Percentiles rank a stretch among this genome's conserved stretches.
phyloP scores from a whole-genome alignment of 2,797 vertebrate genomes.

The Galagoides demidoff region DNA sequence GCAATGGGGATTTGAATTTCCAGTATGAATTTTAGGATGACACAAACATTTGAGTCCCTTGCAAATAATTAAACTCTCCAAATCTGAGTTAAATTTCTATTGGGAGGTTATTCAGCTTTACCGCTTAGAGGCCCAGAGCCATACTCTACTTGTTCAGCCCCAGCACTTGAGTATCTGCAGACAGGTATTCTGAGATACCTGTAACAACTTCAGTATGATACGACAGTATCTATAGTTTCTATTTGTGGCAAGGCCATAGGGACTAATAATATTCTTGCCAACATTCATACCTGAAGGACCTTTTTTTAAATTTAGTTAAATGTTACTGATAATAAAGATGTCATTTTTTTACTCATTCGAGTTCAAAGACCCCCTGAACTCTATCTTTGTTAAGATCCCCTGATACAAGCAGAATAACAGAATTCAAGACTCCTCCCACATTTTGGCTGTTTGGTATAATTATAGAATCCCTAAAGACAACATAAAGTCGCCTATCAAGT shows the following conservation, averaged over 20 bases:
- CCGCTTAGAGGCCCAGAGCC: background rate
- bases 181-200: background rate
- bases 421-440: background rate
- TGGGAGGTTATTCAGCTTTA: background rate
- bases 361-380: background rate
- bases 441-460: background rate
- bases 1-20: background rate
- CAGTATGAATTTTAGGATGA: background rate
- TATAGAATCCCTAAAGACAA: background rate
- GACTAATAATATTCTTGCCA: constrained; percentile 35
- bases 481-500: constrained; percentile 14
- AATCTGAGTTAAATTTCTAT: constrained; percentile 29
- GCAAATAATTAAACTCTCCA: background rate
- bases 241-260: background rate
- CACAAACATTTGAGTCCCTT: background rate
- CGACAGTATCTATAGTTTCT: constrained; percentile 11
- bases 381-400: background rate
- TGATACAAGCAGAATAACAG: background rate
- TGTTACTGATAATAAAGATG: constrained; percentile 27
- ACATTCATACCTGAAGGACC: background rate
- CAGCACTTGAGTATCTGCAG: background rate
- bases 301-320: constrained; percentile 40
- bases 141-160: background rate
- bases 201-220: background rate
- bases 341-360: background rate